Base-by-base conservation (phyloP, 2,888 invertebrate genomes). In the Camptogramma bilineatum region DNA sequence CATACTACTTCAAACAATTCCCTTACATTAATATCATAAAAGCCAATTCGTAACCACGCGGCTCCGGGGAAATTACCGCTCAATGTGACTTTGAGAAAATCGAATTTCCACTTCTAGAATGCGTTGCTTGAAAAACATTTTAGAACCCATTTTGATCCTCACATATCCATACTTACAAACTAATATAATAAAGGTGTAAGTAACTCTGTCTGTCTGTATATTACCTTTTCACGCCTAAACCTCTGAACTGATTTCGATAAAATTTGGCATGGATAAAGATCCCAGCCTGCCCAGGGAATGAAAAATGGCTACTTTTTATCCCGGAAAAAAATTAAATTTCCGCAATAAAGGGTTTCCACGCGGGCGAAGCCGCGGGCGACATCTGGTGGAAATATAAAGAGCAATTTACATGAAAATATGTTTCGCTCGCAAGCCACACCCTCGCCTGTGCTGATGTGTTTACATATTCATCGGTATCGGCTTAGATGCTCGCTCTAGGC, bases 391-490 rank as follows among this genome's bases (percentile, higher is more conserved):
- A 64, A 42, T 63, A 62, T 66, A 68, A 63, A 67, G 69, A 76
- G 73, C 64, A 72, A 81, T 81, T 79, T 80, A 74, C 73, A 76
- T 78, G 73, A 79, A 77, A 78, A 78, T 75, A 71, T 76, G 74
- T 69, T 73, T 66, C 64, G 57, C 58, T 69, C 56, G 68, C 66
- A 62, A 67, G 70, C 71, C 72, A 71, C 77, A 68, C 75, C 76
- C 69, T 74, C 75, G 76, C 76, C 73, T 68, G 63, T 67, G 70
- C n/a, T 73, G 79, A 79, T 73, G 68, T 70, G 73, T 76, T 84
- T 83, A 78, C 79, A 84, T 85, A 86, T 85, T 85, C 83, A 87
- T 81, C 74, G 52, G 52, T 18, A 46, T 64, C 47, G 42, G 74
- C 66, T 69, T 66, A 65, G 71, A 65, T 66, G 64, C 67, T 62